Percentiles rank a stretch among this genome's conserved stretches.
These are phyloP conservation scores for Sceloporus undulatus DNA, from an alignment of 2,113 vertebrate species.

Conservation along the genomic window DNA sequence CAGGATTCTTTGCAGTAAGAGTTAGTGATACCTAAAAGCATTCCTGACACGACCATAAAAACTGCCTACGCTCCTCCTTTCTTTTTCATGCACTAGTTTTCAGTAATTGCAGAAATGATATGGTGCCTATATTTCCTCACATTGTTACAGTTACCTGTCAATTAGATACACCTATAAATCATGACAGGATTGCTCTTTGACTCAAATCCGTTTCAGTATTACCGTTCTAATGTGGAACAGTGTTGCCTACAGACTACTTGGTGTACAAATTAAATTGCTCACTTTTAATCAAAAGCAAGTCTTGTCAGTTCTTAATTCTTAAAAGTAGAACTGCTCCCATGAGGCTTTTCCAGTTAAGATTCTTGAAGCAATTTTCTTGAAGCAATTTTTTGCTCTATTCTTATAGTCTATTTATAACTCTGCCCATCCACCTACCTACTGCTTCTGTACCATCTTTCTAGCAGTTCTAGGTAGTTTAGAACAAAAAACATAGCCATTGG, in stretches of 20 bases:
- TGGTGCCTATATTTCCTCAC: slow-evolving; percentile 49
- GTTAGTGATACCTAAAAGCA: neutral
- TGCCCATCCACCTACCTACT: neutral
- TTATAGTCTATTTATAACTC: neutral
- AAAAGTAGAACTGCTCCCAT: slow-evolving; percentile 29
- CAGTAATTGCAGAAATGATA: slow-evolving; percentile 39
- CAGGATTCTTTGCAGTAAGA: neutral
- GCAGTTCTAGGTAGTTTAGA: neutral
- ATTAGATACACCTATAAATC: slow-evolving; percentile 52
- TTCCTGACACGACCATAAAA: slow-evolving; percentile 2
- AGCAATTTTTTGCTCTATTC: neutral
- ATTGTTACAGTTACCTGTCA: slow-evolving; percentile 33
- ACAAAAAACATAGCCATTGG: neutral
- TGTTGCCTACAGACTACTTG: slow-evolving; percentile 49
- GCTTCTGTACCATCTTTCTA: neutral
- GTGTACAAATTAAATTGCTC: slow-evolving; percentile 39
- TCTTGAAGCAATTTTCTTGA: slow-evolving; percentile 21
- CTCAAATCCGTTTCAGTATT: slow-evolving; percentile 26
- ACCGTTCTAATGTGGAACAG: slow-evolving; percentile 40
- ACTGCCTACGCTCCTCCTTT: neutral
- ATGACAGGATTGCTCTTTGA: slow-evolving; percentile 52
- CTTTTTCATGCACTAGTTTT: slow-evolving; percentile 40
- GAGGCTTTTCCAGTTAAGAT: neutral
- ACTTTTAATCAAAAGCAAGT: slow-evolving; percentile 42
- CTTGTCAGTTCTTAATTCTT: neutral